Evolutionary conservation across 2,888 invertebrate genomes (phyloP).

Genomic region (Drosophila melanocephala): DNA sequence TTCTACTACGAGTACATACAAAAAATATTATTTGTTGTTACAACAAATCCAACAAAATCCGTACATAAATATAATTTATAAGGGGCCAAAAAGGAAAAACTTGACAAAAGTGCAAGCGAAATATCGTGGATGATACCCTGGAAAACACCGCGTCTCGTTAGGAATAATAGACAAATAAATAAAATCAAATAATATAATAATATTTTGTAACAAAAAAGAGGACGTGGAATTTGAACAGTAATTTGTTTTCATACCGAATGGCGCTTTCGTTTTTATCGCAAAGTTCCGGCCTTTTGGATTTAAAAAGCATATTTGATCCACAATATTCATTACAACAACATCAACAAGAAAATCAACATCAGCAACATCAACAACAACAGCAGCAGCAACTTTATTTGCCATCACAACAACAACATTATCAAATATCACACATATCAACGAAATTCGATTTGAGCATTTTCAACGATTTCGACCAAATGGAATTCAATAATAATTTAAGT

Average conservation of each 20-base stretch:
- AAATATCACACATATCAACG: conserved; percentile 59
- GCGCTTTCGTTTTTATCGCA: conserved; percentile 85
- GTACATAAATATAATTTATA: conserved; percentile 14
- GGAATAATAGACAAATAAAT: background rate
- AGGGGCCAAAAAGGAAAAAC: conserved; percentile 41
- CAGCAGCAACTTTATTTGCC: conserved; percentile 29
- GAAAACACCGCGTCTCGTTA: conserved; percentile 52
- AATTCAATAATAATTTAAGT: conserved; percentile 77
- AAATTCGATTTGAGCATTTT: conserved; percentile 73
- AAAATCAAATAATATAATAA: conserved; percentile 4
- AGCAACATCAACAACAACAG: conserved; percentile 27
- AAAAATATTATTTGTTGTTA: conserved; percentile 32
- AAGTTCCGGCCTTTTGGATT: conserved; percentile 83
- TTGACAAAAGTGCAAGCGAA: conserved; percentile 71
- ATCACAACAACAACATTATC: conserved; percentile 44
- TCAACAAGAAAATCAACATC: conserved; percentile 41
- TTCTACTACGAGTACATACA: conserved; percentile 60
- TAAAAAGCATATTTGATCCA: conserved; percentile 84
- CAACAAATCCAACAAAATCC: conserved; percentile 7
- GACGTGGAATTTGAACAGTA: conserved; percentile 27
- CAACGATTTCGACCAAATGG: conserved; percentile 83
- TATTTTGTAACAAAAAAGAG: background rate
- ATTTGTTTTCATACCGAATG: conserved; percentile 81
- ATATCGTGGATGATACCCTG: conserved; percentile 46
- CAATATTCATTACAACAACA: conserved; percentile 71